Conservation (phyloP, 1,140 invertebrate species). For the Schmidtea mediterranea region DNA sequence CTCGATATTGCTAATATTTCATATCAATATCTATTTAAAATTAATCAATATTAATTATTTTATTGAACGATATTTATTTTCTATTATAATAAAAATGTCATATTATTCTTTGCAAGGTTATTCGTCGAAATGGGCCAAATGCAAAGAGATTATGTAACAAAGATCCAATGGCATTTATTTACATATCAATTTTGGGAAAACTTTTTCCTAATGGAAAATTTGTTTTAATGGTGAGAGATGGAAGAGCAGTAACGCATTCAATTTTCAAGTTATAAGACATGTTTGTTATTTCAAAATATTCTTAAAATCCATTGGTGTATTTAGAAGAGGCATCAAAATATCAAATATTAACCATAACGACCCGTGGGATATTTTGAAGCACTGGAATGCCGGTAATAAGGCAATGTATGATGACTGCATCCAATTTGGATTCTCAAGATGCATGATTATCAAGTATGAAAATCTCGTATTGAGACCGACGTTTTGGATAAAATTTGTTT, state of each 20-base stretch:
- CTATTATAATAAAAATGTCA: too few relatives aligned
- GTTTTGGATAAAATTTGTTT: conserved; percentile 40
- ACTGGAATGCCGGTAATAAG: conserved; percentile 74
- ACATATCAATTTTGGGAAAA: conserved; percentile 25
- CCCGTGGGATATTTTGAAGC: conserved; percentile 64
- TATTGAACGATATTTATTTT: too few relatives aligned
- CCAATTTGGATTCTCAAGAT: conserved; percentile 44
- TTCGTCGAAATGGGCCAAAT: conserved; percentile 44
- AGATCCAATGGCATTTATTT: conserved; percentile 81
- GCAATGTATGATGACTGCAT: conserved; percentile 70
- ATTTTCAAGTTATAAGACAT: conserved; percentile 60
- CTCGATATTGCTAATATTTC: too few relatives aligned
- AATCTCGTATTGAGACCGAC: conserved; percentile 70
- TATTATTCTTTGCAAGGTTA: neutral
- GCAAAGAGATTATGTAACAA: conserved; percentile 77
- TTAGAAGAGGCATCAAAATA: conserved; percentile 39
- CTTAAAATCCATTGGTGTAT: too few relatives aligned
- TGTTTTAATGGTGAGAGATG: conserved; percentile 87
- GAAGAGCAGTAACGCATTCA: conserved; percentile 82
- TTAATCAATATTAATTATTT: too few relatives aligned
- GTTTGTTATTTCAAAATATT: too few relatives aligned
- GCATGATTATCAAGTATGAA: conserved; percentile 69
- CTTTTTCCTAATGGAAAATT: conserved; percentile 55
- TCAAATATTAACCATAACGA: conserved; percentile 71
- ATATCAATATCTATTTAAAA: too few relatives aligned